A percentile compares a stretch with the other conserved stretches of the same genome.
Conservation (phyloP, 1,140 invertebrate species). For the Brachionus sp. region DNA sequence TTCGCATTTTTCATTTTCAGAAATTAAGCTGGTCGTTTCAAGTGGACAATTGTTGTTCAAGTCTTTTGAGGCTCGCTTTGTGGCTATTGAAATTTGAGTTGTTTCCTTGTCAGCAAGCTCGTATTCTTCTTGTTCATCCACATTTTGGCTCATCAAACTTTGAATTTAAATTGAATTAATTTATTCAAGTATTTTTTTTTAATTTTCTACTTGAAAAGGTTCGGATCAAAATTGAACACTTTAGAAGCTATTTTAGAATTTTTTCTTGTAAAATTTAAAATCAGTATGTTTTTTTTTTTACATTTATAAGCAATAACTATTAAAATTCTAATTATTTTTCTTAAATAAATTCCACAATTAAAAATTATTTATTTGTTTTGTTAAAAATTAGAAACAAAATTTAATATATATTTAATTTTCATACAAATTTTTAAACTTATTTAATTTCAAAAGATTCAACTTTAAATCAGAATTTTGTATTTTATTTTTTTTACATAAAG, state of each 20-base stretch:
- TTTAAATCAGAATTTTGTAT: no score
- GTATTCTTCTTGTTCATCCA: conserved; percentile 41
- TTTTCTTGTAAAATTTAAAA: not conserved
- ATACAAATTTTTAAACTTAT: no score
- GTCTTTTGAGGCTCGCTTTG: not conserved
- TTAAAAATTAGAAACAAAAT: no score
- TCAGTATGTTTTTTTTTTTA: not conserved
- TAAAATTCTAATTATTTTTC: not conserved
- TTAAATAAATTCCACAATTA: no score
- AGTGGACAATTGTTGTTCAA: not conserved
- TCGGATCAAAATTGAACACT: conserved; percentile 17
- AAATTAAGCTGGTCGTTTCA: conserved; percentile 1
- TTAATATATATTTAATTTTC: no score
- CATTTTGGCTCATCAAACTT: conserved; percentile 46
- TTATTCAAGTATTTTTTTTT: not conserved
- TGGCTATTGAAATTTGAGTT: not conserved
- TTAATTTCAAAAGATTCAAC: no score
- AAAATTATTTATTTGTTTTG: no score
- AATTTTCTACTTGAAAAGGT: not conserved
- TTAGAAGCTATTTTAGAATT: not conserved
- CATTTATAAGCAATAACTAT: not conserved
- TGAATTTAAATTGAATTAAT: not conserved
- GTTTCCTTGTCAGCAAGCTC: conserved; percentile 8
- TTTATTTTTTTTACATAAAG: no score
- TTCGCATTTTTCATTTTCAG: not conserved